Conservation (phyloP, 2,797 vertebrate genomes). For the Anableps anableps region DNA sequence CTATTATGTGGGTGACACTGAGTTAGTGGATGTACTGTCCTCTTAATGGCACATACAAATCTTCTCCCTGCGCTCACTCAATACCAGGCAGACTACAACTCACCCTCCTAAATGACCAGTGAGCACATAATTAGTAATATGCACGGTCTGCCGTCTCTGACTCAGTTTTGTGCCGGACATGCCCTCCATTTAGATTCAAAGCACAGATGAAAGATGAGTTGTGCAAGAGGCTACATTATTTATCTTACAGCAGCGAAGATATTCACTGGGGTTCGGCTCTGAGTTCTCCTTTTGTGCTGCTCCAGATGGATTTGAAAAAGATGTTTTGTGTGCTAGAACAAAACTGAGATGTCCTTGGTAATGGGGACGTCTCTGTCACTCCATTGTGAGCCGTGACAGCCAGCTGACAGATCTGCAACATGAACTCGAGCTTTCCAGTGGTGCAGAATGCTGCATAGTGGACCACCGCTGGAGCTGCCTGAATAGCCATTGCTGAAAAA, state of each 20-base stretch:
- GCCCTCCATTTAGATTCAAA: constrained; percentile 46
- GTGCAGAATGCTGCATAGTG: constrained; percentile 69
- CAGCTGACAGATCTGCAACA: constrained; percentile 66
- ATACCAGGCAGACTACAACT: constrained; percentile 62
- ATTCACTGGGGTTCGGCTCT: constrained; percentile 51
- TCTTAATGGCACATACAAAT: constrained; percentile 50
- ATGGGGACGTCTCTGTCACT: constrained; percentile 69
- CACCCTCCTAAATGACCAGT: constrained; percentile 63
- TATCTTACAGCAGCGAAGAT: constrained; percentile 62
- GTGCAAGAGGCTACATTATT: constrained; percentile 63
- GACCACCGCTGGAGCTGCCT: constrained; percentile 62
- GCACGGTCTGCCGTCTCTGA: constrained; percentile 47
- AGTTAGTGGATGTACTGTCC: constrained; percentile 50
- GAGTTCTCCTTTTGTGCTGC: constrained; percentile 60
- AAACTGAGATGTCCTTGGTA: constrained; percentile 68
- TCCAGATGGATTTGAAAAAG: constrained; percentile 69
- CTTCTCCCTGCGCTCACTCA: constrained; percentile 54
- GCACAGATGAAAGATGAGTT: constrained; percentile 55
- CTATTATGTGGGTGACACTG: constrained; percentile 34
- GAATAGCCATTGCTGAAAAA: constrained; percentile 54
- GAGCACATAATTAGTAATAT: constrained; percentile 63
- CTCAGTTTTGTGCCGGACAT: constrained; percentile 21
- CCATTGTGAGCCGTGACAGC: constrained; percentile 64
- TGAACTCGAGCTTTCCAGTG: constrained; percentile 63
- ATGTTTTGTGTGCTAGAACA: constrained; percentile 56